Conservation (phyloP, 2,797 vertebrate genomes). For the Chelon labrosus region DNA sequence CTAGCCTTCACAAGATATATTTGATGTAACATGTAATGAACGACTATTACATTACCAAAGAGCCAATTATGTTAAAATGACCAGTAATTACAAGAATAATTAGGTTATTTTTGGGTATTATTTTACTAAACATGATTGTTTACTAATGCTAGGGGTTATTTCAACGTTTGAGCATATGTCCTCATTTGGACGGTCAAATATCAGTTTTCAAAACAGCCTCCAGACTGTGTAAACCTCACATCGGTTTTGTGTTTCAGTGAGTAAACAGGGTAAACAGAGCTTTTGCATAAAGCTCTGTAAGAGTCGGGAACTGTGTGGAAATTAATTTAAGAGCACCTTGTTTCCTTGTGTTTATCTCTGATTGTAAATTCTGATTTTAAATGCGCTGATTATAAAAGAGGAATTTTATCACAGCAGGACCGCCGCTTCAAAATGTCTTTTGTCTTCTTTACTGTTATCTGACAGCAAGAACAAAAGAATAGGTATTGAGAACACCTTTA, state of each 20-base stretch:
- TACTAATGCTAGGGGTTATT: neutral
- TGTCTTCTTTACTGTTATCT: neutral
- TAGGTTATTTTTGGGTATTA: neutral
- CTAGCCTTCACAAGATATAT: too few species aligned
- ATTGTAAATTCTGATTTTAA: neutral
- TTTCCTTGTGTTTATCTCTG: neutral
- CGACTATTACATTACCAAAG: neutral
- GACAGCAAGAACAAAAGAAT: too few species aligned
- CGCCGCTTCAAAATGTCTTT: neutral
- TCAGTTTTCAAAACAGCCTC: neutral
- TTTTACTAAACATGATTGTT: neutral
- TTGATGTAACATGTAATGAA: neutral
- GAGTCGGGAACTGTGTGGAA: neutral
- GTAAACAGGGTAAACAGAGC: conserved; percentile 17
- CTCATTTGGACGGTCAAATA: neutral
- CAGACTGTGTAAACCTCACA: neutral
- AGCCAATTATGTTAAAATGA: neutral
- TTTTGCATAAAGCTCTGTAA: neutral
- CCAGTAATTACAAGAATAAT: neutral
- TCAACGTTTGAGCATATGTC: neutral
- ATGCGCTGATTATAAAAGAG: neutral
- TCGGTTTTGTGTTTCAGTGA: conserved; percentile 8
- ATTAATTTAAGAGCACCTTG: neutral
- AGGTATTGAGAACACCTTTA: too few species aligned
- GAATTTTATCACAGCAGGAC: neutral